Base-by-base conservation (phyloP, 1,140 invertebrate genomes). In the Nephotettix cincticeps region DNA sequence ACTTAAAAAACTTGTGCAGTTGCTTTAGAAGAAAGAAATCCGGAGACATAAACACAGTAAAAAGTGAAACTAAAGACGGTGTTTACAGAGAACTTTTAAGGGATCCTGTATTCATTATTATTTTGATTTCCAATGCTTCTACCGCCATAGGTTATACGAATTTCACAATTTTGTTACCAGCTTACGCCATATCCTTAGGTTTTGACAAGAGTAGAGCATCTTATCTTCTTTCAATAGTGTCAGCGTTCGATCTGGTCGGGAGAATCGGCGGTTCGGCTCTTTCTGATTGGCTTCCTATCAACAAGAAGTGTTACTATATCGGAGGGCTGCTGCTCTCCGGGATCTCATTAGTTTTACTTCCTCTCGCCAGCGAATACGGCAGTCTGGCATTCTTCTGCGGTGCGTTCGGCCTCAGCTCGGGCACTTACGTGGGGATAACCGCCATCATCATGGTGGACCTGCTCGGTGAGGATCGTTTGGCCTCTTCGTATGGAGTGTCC, bases 101-200 rank as follows among this genome's bases (percentile, higher is more conserved):
- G 78, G 91, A 94, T 78, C 90, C 91, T 0, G 85, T 93, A 30
- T 94, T 93, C 77, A 82, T 94, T 43, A 87, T 94, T 1, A 92
- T 94, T 61, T 78, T 94, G 19, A 88, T 93, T 72, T 93, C 92
- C 0, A 93, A 93, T 76, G 92, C 89, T 27, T 93, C 92, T 0
- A 92, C 91, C 72, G 93, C 92, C 1, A 91, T 94, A 51, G 92
- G 91, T 63, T 93, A 93, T 75, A 94, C 92, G 0, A 94, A 95
- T 78, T 93, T 94, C 71, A 89, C 93, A 0, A 93, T 94, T 61
- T 76, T 94, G 1, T 81, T 94, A 17, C 92, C 92, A 1, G 85
- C 87, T 0, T 94, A 93, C 78, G 92, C 91, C 0, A 78, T 86
- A 13, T 83, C 84, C 17, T 80, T 92, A 4, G 86, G 86, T 0